phyloP scores from a whole-genome alignment of 2,888 invertebrate species.

The Xylota segnis region DNA sequence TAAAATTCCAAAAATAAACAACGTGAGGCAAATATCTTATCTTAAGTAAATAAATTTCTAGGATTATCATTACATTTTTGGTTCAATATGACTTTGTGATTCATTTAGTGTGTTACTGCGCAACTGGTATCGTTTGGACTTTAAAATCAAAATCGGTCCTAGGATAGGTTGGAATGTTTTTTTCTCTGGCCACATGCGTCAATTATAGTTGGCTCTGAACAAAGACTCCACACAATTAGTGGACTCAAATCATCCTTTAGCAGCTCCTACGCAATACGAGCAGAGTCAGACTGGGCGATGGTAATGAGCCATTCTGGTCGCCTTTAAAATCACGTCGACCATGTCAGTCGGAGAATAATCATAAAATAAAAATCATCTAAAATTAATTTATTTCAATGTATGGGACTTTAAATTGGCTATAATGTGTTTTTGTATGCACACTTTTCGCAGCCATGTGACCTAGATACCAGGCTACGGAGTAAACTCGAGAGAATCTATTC shows the following conservation, averaged over 20 bases:
- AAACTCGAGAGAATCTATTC: background rate
- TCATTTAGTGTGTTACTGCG: background rate
- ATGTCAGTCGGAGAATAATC: slow-evolving; percentile 8
- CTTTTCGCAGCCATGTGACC: background rate
- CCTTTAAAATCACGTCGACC: slow-evolving; percentile 37
- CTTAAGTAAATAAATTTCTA: slow-evolving; percentile 13
- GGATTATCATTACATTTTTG: slow-evolving; percentile 7
- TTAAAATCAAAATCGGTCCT: background rate
- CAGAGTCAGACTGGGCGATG: background rate
- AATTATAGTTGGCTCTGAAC: background rate
- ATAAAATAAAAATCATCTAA: slow-evolving; percentile 47
- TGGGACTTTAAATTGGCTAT: slow-evolving; percentile 32
- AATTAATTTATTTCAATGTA: slow-evolving; percentile 55
- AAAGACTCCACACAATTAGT: background rate
- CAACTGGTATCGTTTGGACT: background rate
- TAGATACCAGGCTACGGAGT: slow-evolving; percentile 21
- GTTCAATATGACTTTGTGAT: slow-evolving; percentile 6
- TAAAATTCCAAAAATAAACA: slow-evolving; percentile 16
- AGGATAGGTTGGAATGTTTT: background rate
- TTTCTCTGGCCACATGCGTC: background rate
- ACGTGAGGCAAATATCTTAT: slow-evolving; percentile 8
- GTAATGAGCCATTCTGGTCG: slow-evolving; percentile 24
- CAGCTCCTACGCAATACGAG: slow-evolving; percentile 16
- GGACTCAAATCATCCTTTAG: slow-evolving; percentile 27
- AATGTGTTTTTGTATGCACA: slow-evolving; percentile 33